Conservation (phyloP, 2,888 invertebrate species). For the Lithophane ornitopus region DNA sequence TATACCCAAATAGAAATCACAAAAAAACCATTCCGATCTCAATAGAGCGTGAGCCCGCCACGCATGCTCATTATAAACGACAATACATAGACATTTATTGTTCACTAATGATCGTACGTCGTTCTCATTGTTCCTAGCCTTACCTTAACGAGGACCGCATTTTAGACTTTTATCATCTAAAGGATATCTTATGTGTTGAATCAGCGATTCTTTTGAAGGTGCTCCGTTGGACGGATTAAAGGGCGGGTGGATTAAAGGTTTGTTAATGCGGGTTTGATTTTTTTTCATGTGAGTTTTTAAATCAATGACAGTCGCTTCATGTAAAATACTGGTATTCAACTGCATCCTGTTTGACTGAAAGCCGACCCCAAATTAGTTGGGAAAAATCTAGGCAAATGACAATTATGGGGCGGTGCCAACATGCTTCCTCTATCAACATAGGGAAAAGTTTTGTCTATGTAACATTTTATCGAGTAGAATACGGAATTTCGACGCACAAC, state of each 20-base stretch:
- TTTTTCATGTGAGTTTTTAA: not conserved
- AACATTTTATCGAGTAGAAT: no score
- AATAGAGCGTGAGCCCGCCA: constrained; percentile 35
- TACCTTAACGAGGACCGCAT: constrained; percentile 50
- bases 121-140: constrained; percentile 42
- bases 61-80: constrained; percentile 58
- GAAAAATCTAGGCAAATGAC: not conserved
- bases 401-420: not conserved
- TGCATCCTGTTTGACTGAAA: not conserved
- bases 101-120: constrained; percentile 62
- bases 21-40: constrained; percentile 25
- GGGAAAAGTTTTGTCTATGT: no score
- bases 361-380: not conserved
- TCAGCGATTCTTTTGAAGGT: constrained; percentile 47
- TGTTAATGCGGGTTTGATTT: constrained; percentile 12
- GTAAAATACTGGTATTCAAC: not conserved
- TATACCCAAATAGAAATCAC: constrained; percentile 24
- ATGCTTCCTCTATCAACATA: not conserved
- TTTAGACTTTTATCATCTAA: constrained; percentile 37
- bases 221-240: constrained; percentile 19
- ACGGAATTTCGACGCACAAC: no score
- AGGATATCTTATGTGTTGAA: constrained; percentile 39
- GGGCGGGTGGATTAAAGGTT: constrained; percentile 14
- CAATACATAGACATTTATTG: constrained; percentile 63
- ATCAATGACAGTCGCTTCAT: not conserved